Percentiles rank a stretch among this genome's conserved stretches.
Evolutionary conservation across 2,797 vertebrate species (phyloP).

Genomic region (Spea hammondii): DNA sequence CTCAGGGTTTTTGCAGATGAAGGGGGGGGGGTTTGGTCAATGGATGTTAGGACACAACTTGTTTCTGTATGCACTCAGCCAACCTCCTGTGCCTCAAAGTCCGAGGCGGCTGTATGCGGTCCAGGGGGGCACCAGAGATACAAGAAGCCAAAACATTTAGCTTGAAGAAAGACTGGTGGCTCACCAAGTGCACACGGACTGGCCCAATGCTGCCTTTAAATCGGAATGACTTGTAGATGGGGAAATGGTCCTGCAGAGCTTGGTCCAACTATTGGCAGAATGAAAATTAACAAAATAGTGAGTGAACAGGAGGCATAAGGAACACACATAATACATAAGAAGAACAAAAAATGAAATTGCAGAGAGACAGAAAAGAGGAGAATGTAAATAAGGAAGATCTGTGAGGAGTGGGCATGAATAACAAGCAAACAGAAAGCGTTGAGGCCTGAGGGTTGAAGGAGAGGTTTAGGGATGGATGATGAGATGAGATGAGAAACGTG

Average conservation of each 20-base stretch:
- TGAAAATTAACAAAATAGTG: neutral
- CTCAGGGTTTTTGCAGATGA: no score
- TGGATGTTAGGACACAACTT: slow-evolving; percentile 71
- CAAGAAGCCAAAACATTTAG: slow-evolving; percentile 69
- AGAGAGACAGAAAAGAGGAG: neutral
- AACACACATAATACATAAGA: neutral
- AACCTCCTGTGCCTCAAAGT: slow-evolving; percentile 73
- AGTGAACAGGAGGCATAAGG: neutral
- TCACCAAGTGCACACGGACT: slow-evolving; percentile 83
- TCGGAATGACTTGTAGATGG: slow-evolving; percentile 81
- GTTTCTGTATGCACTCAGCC: slow-evolving; percentile 73
- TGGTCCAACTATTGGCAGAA: slow-evolving; percentile 78
- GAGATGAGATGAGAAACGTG: neutral
- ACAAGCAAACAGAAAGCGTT: neutral
- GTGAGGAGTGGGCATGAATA: no score
- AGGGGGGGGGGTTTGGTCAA: no score
- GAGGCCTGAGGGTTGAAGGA: neutral
- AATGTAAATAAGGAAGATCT: neutral
- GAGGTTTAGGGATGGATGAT: no score
- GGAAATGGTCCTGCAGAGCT: slow-evolving; percentile 82
- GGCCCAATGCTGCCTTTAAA: slow-evolving; percentile 88
- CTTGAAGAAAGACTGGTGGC: slow-evolving; percentile 67
- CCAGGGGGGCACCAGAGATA: slow-evolving; percentile 61
- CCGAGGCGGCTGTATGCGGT: slow-evolving; percentile 78
- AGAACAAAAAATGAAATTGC: neutral